Percentiles rank a stretch among this genome's conserved stretches.
Evolutionary conservation across 1,140 invertebrate genomes (phyloP).

Genomic region (Chelonus insularis): DNA sequence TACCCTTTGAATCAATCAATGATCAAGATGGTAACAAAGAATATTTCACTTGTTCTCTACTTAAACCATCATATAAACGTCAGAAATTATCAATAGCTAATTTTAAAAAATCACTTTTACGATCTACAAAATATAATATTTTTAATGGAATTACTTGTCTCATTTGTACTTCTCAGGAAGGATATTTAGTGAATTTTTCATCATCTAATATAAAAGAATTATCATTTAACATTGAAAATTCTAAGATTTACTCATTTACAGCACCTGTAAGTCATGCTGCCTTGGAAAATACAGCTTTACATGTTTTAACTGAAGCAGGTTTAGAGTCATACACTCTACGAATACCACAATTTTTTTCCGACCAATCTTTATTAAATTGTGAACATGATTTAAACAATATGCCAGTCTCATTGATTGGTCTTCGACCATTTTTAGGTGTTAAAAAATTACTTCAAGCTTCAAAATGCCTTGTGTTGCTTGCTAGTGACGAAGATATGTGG

Average conservation of each 20-base stretch:
- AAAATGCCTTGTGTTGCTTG: constrained; percentile 68
- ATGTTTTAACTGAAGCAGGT: constrained; percentile 76
- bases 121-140: constrained; percentile 50
- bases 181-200: constrained; percentile 64
- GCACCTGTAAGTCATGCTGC: constrained; percentile 69
- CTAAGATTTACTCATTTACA: constrained; percentile 69
- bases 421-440: constrained; percentile 74
- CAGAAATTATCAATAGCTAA: constrained; percentile 42
- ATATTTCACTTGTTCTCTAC: constrained; percentile 47
- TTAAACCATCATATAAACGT: constrained; percentile 50
- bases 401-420: constrained; percentile 72
- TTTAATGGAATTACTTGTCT: constrained; percentile 57
- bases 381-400: constrained; percentile 57
- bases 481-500: constrained; percentile 67
- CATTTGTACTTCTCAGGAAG: constrained; percentile 64
- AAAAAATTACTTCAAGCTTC: constrained; percentile 67
- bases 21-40: constrained; percentile 40
- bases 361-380: constrained; percentile 42
- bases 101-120: constrained; percentile 43
- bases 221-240: constrained; percentile 40
- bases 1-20: constrained; percentile 30
- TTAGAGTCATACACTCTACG: constrained; percentile 78
- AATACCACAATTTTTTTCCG: constrained; percentile 63
- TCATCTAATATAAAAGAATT: constrained; percentile 30
- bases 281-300: constrained; percentile 71